Percentiles rank a stretch among this genome's conserved stretches.
These are phyloP conservation scores for Lamellibrachia columna DNA, from an alignment of 2,888 invertebrate species.

Conservation along the genomic window DNA sequence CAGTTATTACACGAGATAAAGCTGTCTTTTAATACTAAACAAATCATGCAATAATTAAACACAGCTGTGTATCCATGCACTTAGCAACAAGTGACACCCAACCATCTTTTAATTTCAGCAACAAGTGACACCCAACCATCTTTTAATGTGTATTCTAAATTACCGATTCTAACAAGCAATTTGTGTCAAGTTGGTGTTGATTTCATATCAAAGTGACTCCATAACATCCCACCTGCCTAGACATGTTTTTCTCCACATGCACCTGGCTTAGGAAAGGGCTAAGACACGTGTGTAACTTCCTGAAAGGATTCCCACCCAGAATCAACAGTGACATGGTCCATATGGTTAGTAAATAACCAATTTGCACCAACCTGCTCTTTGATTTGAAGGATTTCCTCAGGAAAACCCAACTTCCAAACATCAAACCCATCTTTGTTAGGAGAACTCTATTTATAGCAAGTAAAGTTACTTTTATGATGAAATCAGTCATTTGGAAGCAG, in stretches of 20 bases:
- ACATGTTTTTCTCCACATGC: not conserved
- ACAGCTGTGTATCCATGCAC: not conserved
- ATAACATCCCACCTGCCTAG: not conserved
- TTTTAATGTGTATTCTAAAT: not conserved
- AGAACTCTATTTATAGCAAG: not conserved
- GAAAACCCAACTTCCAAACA: not conserved
- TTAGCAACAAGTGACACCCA: not conserved
- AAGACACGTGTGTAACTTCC: not conserved
- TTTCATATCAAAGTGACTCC: not conserved
- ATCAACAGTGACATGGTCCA: not conserved
- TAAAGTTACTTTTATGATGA: not conserved
- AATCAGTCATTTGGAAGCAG: too few species aligned
- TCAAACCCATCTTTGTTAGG: not conserved
- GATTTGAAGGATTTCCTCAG: constrained; percentile 5
- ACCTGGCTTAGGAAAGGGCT: not conserved
- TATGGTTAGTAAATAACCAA: not conserved
- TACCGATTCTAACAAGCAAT: not conserved
- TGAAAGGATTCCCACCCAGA: not conserved
- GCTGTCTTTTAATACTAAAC: not conserved
- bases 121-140: not conserved
- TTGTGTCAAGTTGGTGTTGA: not conserved
- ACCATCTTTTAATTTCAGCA: not conserved
- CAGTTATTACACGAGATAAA: too few species aligned
- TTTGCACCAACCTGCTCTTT: not conserved
- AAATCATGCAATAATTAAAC: not conserved